phyloP scores from a whole-genome alignment of 2,797 vertebrate species.

The Holocentrus rufus region DNA sequence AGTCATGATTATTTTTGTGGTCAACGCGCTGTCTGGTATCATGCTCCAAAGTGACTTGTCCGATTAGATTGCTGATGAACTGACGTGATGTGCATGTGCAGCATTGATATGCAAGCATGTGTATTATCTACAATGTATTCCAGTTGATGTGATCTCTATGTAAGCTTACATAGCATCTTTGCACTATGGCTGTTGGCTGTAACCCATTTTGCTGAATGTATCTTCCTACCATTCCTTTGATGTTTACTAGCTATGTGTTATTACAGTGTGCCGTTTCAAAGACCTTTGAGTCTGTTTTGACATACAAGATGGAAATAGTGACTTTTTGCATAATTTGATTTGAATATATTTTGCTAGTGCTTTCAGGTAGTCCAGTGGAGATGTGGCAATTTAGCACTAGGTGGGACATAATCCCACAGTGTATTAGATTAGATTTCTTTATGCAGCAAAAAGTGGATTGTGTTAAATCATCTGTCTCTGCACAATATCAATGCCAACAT shows the following conservation, averaged over 20 bases:
- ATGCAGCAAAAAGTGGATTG: too few species aligned
- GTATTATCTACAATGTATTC: neutral
- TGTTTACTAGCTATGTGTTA: constrained; percentile 20
- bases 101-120: constrained; percentile 10
- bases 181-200: constrained; percentile 49
- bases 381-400: too few species aligned
- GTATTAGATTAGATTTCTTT: too few species aligned
- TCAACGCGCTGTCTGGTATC: neutral
- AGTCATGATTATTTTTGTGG: too few species aligned
- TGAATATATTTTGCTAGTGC: too few species aligned
- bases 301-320: too few species aligned
- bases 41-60: neutral
- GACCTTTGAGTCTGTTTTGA: neutral
- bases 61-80: neutral
- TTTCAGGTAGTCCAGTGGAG: too few species aligned
- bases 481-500: neutral
- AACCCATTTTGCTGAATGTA: constrained; percentile 59
- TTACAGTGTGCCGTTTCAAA: neutral
- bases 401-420: too few species aligned
- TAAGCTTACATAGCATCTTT: constrained; percentile 35
- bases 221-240: constrained; percentile 64
- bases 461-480: neutral
- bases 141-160: constrained; percentile 5
- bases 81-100: neutral
- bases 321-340: too few species aligned